phyloP scores from a whole-genome alignment of 2,797 vertebrate species.

The Pelodytes ibericus region DNA sequence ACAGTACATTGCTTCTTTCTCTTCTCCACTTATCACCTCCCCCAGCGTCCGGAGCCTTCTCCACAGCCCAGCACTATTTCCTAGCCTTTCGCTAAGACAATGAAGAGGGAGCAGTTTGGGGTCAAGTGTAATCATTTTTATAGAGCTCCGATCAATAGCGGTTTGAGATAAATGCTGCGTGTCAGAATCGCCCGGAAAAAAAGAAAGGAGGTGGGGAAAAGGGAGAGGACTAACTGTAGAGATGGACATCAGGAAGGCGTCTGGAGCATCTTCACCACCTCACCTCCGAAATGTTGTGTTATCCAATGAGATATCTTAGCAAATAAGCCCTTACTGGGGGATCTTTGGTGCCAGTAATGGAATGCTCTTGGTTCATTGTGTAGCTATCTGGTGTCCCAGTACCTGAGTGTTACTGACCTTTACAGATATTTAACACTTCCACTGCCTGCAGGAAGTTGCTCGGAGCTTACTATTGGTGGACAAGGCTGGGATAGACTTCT shows the following conservation, averaged over 20 bases:
- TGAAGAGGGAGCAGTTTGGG: slow-evolving; percentile 34
- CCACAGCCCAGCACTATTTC: neutral
- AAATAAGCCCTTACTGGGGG: neutral
- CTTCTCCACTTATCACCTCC: slow-evolving; percentile 27
- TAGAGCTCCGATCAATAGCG: slow-evolving; percentile 67
- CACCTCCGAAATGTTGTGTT: slow-evolving; percentile 6
- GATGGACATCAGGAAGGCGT: slow-evolving; percentile 3
- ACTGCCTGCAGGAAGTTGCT: neutral
- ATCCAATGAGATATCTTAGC: neutral
- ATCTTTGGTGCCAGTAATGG: slow-evolving; percentile 35
- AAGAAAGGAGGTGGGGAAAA: slow-evolving; percentile 35
- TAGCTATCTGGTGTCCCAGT: neutral
- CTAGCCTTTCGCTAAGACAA: slow-evolving; percentile 12
- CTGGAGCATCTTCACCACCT: neutral
- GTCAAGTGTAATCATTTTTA: slow-evolving; percentile 74
- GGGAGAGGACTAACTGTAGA: slow-evolving; percentile 62
- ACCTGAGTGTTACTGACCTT: neutral
- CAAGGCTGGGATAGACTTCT: too few relatives aligned
- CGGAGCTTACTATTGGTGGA: neutral
- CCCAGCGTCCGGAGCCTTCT: neutral
- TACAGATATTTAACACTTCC: neutral
- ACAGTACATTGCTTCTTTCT: slow-evolving; percentile 34
- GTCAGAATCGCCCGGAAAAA: slow-evolving; percentile 48
- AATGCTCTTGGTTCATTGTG: slow-evolving; percentile 24
- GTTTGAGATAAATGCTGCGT: slow-evolving; percentile 61